phyloP scores from a whole-genome alignment of 2,888 invertebrate genomes.

The Amphiduros pacificus region DNA sequence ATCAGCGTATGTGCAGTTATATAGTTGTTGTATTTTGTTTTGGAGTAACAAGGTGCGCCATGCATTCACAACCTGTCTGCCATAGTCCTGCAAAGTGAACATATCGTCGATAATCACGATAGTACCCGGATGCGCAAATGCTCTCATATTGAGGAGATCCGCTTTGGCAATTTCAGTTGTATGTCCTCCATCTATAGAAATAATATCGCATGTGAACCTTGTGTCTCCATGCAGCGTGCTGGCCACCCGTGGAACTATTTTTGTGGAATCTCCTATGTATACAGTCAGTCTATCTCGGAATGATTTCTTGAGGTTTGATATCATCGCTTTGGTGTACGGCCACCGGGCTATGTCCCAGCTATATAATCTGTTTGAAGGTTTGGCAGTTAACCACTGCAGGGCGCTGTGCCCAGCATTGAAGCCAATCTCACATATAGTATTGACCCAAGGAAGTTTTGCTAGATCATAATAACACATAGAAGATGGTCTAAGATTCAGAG shows the following conservation, averaged over 20 bases:
- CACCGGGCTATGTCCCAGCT: slow-evolving; percentile 5
- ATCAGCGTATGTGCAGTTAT: background rate
- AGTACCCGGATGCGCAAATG: background rate
- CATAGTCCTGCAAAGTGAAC: background rate
- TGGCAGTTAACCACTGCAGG: slow-evolving; percentile 23
- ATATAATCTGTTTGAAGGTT: slow-evolving; percentile 16
- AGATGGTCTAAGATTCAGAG: background rate
- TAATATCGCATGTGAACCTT: background rate
- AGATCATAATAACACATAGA: background rate
- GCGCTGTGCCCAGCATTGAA: slow-evolving; percentile 22
- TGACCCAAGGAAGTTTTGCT: slow-evolving; percentile 1
- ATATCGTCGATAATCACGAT: background rate
- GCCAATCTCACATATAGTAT: slow-evolving; percentile 22
- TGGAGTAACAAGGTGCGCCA: background rate
- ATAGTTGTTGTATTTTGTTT: background rate
- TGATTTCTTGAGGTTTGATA: background rate
- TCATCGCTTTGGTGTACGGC: slow-evolving; percentile 1
- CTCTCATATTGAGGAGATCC: slow-evolving; percentile 3
- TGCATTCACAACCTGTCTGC: background rate
- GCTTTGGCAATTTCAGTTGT: background rate
- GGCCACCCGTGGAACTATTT: background rate
- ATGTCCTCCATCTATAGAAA: slow-evolving; percentile 6
- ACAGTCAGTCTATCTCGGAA: slow-evolving; percentile 5
- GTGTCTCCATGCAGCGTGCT: background rate
- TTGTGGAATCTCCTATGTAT: slow-evolving; percentile 1